phyloP scores from a whole-genome alignment of 2,797 vertebrate genomes.

The Zalophus californianus region DNA sequence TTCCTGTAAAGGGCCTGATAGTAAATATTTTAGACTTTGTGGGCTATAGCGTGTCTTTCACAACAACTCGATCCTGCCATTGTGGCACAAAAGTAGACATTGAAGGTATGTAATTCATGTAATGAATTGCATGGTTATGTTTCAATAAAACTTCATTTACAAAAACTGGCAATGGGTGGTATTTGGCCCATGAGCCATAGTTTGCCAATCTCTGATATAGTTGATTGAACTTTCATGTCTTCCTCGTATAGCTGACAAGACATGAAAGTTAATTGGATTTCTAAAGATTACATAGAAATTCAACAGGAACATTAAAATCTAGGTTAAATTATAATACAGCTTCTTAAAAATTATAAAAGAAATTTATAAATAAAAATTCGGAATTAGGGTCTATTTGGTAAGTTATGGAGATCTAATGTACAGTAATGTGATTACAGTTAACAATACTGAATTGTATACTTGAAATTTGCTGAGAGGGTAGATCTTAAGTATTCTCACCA shows the following conservation, averaged over 20 bases:
- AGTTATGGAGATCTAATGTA: background rate
- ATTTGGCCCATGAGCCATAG: background rate
- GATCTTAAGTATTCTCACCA: background rate
- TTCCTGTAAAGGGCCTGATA: background rate
- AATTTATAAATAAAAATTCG: conserved; percentile 20
- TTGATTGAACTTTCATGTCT: background rate
- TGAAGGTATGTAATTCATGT: background rate
- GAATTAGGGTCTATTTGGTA: background rate
- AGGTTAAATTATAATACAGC: background rate
- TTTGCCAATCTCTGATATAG: background rate
- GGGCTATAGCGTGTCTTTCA: background rate
- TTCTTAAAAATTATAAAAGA: background rate
- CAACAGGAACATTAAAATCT: background rate
- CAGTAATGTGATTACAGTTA: background rate
- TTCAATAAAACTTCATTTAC: background rate
- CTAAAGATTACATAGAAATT: background rate
- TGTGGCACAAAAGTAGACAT: background rate
- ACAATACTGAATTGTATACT: background rate
- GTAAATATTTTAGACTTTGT: background rate
- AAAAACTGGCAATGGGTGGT: background rate
- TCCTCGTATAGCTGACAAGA: background rate
- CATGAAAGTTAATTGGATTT: background rate
- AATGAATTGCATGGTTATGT: background rate
- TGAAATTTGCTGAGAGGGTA: background rate
- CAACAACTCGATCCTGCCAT: background rate